phyloP scores from a whole-genome alignment of 2,113 vertebrate genomes.

The Megaleporinus macrocephalus region DNA sequence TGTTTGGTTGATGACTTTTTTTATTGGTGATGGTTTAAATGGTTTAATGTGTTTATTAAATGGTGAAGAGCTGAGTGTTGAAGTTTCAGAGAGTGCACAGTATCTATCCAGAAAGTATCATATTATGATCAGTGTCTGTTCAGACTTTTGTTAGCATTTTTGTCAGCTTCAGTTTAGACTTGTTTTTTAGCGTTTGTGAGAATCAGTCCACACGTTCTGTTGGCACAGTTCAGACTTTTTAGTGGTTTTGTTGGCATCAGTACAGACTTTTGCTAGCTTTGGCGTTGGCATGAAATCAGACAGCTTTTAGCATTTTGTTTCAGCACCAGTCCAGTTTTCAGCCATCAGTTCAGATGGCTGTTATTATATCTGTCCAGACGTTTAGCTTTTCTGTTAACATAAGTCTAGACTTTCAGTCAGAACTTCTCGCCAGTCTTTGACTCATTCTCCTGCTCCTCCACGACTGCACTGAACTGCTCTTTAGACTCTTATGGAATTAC shows the following conservation, averaged over 20 bases:
- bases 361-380: neutral
- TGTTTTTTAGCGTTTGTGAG: neutral
- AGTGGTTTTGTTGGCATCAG: neutral
- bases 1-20: neutral
- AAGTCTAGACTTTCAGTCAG: neutral
- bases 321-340: neutral
- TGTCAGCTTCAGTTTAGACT: neutral
- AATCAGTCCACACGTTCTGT: neutral
- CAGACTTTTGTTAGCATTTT: too few species aligned
- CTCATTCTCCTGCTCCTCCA: too few species aligned
- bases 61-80: neutral
- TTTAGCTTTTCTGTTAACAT: neutral
- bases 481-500: too few species aligned
- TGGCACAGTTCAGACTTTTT: too few species aligned
- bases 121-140: neutral
- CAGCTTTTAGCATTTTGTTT: neutral
- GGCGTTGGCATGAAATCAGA: neutral
- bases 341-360: too few species aligned
- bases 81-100: neutral
- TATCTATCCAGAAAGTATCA: neutral
- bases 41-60: neutral
- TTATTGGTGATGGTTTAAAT: neutral
- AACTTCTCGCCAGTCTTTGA: neutral
- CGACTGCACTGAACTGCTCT: too few species aligned
- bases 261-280: neutral